phyloP scores from a whole-genome alignment of 2,888 invertebrate genomes.

The Drosophila maculinotata region DNA sequence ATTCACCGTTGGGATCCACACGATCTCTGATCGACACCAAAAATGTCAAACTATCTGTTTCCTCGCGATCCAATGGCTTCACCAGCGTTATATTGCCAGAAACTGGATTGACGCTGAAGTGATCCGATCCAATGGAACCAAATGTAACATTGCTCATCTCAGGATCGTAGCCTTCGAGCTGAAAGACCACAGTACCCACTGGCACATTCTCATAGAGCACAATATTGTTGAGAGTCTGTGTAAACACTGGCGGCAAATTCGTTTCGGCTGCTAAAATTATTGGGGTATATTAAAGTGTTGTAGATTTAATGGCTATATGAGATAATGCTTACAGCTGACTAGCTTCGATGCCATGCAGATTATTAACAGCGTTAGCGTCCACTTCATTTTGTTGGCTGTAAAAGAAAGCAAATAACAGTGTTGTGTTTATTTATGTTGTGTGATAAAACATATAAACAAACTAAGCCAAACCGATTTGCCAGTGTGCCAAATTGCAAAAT shows the following conservation, averaged over 20 bases:
- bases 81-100: slow-evolving; percentile 92
- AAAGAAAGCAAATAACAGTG: slow-evolving; percentile 34
- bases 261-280: slow-evolving; percentile 77
- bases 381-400: slow-evolving; percentile 60
- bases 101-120: slow-evolving; percentile 90
- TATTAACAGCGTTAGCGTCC: slow-evolving; percentile 41
- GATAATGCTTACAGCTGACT: slow-evolving; percentile 50
- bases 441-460: slow-evolving; percentile 35
- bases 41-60: slow-evolving; percentile 91
- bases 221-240: slow-evolving; percentile 91
- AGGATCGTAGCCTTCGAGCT: slow-evolving; percentile 92
- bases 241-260: slow-evolving; percentile 91
- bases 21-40: slow-evolving; percentile 93
- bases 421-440: slow-evolving; percentile 31
- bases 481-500: slow-evolving; percentile 34
- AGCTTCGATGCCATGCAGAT: slow-evolving; percentile 47
- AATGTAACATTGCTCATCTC: slow-evolving; percentile 90
- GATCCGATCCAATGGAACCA: slow-evolving; percentile 92
- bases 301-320: neutral
- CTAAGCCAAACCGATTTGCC: slow-evolving; percentile 40
- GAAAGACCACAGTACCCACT: slow-evolving; percentile 92
- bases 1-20: slow-evolving; percentile 87
- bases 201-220: slow-evolving; percentile 92
- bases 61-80: slow-evolving; percentile 93
- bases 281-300: slow-evolving; percentile 1